Conservation (phyloP, 1,140 invertebrate species). For the Nautilus pompilius region DNA sequence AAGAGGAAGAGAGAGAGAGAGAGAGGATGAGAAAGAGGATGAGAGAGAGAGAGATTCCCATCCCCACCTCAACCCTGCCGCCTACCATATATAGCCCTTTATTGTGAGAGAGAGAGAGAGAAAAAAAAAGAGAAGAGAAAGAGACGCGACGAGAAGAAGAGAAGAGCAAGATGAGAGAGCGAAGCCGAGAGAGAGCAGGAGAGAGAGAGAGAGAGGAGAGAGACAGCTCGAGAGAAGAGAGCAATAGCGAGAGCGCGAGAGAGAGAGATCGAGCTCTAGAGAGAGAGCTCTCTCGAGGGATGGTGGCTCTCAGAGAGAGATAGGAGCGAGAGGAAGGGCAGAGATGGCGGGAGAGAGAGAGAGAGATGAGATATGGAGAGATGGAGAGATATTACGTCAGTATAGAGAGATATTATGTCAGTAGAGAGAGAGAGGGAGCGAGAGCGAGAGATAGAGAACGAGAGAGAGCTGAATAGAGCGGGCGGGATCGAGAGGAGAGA, state of each 20-base stretch:
- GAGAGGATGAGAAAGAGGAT: not conserved
- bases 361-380: not conserved
- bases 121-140: not conserved
- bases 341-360: not conserved
- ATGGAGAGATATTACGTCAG: not conserved
- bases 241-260: not conserved
- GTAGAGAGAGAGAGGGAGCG: too few species aligned
- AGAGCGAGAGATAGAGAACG: too few species aligned
- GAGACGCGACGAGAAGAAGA: not conserved
- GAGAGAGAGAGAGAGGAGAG: not conserved
- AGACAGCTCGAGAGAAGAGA: not conserved
- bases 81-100: too few species aligned
- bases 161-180: not conserved
- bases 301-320: not conserved
- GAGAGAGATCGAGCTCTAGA: not conserved
- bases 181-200: not conserved
- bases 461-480: too few species aligned
- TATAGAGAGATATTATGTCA: too few species aligned
- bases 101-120: not conserved
- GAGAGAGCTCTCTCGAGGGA: not conserved
- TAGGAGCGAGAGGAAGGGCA: not conserved
- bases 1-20: not conserved
- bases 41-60: not conserved
- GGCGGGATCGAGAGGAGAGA: too few species aligned
- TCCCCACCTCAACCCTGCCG: too few species aligned